These are phyloP conservation scores for Littorina saxatilis DNA, from an alignment of 1,140 invertebrate genomes.

Conservation along the genomic window DNA sequence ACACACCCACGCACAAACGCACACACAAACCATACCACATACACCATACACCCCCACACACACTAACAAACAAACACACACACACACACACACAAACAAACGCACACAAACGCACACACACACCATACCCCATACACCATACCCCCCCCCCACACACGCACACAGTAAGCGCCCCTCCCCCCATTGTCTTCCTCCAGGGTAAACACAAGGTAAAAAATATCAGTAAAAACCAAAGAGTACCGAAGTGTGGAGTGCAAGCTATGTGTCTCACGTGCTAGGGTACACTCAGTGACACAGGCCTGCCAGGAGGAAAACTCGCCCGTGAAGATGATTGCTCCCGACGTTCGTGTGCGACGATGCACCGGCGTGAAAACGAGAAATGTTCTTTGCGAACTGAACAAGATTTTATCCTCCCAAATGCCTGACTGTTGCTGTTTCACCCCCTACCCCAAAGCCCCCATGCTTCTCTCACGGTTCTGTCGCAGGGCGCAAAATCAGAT, in stretches of 20 bases:
- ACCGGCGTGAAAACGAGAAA: conserved; percentile 10
- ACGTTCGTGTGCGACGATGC: background rate
- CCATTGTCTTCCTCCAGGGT: too few species aligned
- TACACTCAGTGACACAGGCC: background rate
- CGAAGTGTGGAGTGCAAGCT: too few species aligned
- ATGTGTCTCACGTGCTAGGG: background rate
- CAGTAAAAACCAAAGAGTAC: too few species aligned
- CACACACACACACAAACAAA: background rate
- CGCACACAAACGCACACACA: background rate
- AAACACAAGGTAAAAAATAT: too few species aligned
- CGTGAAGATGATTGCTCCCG: background rate
- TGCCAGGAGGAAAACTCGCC: background rate
- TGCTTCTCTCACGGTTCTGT: background rate
- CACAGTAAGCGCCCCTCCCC: too few species aligned
- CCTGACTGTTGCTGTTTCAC: too few species aligned
- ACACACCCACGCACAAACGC: background rate
- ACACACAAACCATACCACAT: background rate
- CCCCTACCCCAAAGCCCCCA: too few species aligned
- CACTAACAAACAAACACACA: background rate
- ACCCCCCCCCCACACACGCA: too few species aligned
- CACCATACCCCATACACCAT: background rate
- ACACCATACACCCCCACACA: background rate
- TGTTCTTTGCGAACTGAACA: background rate
- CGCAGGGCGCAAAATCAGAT: background rate
- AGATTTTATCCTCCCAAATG: conserved; percentile 5